phyloP scores from a whole-genome alignment of 2,797 vertebrate species.

The Crenuchus spilurus region DNA sequence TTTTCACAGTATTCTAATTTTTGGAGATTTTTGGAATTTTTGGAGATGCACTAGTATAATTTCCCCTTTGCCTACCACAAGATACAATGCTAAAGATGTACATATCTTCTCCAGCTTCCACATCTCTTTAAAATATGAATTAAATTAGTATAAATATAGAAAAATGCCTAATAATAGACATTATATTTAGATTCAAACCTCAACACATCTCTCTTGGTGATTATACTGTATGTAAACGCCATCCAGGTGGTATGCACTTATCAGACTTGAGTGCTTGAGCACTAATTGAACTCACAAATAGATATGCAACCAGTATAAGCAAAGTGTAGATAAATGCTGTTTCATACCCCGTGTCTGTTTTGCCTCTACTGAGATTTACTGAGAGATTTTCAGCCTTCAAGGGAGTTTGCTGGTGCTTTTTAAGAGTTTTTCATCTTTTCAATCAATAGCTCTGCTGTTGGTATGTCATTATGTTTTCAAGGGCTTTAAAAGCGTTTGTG shows the following conservation, averaged over 20 bases:
- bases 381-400: neutral
- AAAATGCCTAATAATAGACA: too few species aligned
- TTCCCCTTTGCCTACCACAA: too few species aligned
- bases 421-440: neutral
- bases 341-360: neutral
- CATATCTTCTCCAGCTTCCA: too few species aligned
- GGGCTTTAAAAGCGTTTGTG: slow-evolving; percentile 28
- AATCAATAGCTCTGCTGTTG: slow-evolving; percentile 21
- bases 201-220: neutral
- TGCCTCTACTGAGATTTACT: neutral
- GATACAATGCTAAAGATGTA: too few species aligned
- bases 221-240: neutral
- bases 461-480: slow-evolving; percentile 27
- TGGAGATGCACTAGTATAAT: too few species aligned
- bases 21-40: too few species aligned
- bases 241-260: neutral
- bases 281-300: neutral
- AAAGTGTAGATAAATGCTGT: slow-evolving; percentile 9
- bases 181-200: neutral
- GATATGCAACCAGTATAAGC: neutral
- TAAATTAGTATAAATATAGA: neutral
- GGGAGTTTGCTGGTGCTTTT: neutral
- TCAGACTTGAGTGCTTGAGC: neutral
- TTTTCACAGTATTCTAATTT: too few species aligned
- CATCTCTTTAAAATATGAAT: too few species aligned